phyloP scores from a whole-genome alignment of 2,113 vertebrate genomes.

The Bufo bufo region DNA sequence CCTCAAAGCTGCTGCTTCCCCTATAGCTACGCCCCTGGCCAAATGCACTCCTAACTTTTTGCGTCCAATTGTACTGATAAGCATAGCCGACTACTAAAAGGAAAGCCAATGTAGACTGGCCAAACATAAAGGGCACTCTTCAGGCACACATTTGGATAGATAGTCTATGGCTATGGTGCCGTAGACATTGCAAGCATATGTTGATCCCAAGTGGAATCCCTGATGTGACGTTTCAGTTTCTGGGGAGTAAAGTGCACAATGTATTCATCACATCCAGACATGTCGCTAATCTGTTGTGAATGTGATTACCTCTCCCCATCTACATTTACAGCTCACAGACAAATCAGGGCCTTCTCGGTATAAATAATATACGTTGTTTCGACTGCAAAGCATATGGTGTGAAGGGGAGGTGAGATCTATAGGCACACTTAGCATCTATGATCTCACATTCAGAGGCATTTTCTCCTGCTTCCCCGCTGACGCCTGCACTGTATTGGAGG shows the following conservation, averaged over 20 bases:
- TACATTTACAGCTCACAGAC: neutral
- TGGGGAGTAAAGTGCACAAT: neutral
- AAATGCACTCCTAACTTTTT: too few relatives aligned
- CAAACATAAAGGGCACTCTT: neutral
- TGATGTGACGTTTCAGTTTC: neutral
- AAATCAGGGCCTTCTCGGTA: constrained; percentile 1
- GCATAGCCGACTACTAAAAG: too few relatives aligned
- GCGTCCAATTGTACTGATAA: too few relatives aligned
- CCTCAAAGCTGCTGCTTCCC: too few relatives aligned
- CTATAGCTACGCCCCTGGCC: too few relatives aligned
- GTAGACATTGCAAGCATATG: neutral
- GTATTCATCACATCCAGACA: neutral
- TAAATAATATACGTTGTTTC: constrained; percentile 15
- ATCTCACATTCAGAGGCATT: neutral
- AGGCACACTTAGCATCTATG: constrained; percentile 17
- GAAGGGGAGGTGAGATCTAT: constrained; percentile 28
- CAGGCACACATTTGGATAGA: neutral
- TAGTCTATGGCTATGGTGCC: neutral
- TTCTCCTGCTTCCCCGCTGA: constrained; percentile 21
- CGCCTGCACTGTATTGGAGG: constrained; percentile 34
- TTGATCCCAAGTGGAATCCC: neutral
- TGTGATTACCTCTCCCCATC: neutral
- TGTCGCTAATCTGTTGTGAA: neutral
- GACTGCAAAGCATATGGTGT: constrained; percentile 30
- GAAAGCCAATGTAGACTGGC: neutral